Evolutionary conservation across 2,797 vertebrate species (phyloP).

Genomic region (Heterohyrax brucei): DNA sequence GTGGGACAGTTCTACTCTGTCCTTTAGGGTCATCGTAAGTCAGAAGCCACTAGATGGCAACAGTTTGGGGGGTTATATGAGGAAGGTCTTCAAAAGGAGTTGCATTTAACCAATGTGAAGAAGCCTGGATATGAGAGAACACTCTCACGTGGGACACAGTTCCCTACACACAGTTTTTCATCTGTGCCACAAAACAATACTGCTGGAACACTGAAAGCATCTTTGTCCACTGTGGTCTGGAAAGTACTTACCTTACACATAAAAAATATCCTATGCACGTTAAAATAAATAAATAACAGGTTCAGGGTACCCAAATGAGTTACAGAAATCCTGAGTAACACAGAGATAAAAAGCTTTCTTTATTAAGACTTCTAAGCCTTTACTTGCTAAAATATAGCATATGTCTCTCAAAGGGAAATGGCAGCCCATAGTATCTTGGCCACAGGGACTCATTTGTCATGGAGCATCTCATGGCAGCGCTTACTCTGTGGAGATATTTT

Average conservation of each 20-base stretch:
- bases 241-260: not conserved
- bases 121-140: not conserved
- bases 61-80: fast-evolving
- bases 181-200: fast-evolving
- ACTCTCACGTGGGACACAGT: no score
- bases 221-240: not conserved
- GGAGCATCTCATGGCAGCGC: fast-evolving
- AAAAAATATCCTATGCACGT: fast-evolving
- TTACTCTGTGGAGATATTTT: fast-evolving
- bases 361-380: fast-evolving
- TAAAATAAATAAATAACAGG: not conserved
- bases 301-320: not conserved
- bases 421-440: fast-evolving
- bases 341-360: not conserved
- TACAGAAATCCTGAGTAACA: no score
- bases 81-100: not conserved
- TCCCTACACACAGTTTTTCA: fast-evolving
- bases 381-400: fast-evolving
- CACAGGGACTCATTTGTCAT: fast-evolving
- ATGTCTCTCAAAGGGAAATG: not conserved
- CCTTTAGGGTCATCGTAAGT: no score
- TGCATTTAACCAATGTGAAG: not conserved
- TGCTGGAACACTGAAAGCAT: fast-evolving
- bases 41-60: no score
- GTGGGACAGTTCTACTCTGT: no score